Base-by-base conservation (phyloP, 2,113 vertebrate species). In the Microtus pennsylvanicus region DNA sequence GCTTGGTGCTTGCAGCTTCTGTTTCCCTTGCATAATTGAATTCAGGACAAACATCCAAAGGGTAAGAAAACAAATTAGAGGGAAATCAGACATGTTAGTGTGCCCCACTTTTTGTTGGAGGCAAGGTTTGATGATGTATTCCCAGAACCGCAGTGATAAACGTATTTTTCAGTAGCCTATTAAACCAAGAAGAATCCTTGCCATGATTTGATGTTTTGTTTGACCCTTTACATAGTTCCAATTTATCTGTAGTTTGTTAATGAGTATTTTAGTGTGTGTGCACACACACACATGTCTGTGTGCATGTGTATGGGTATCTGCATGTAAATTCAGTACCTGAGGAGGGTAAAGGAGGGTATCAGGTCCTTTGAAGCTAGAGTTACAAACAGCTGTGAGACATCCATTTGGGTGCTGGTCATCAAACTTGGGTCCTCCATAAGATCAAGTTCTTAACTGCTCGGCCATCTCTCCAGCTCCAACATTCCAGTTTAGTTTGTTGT, bases 151-250 rank as follows among this genome's bases (percentile, higher is more conserved):
- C 50, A 83, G 63, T 89, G 38, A 86, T 16, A 74, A 10, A 2
- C 11, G 21, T 82, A 82, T 95, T 94, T 94, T 42, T 93, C 85
- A 95, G 72, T 21, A 82, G 17, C 21, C 91, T 95, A 89, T 74
- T 89, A 94, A 70, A 45, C 30, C 77, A 85, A 65, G 19, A 21
- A 30, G 19, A 0, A 69, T 75, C 30, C 67, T 91, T 93, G 70
- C 65, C 9, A 89, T n/a, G n/a, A 26, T 82, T 67, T 65, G 6
- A 67, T 89, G 24, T 61, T 95, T 96, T 81, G 3, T 63, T 95
- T 89, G 87, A 67, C 24, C 33, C 17, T 69, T 58, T 74, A 74
- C 13, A 42, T 10, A 61, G 4, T 63, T 63, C 12, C 24, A 83
- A 63, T 63, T 83, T 83, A 83, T 42, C 19, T 58, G 58, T 58